Evolutionary conservation across 2,888 invertebrate species (phyloP).

Genomic region (Chaetoderma sp.): DNA sequence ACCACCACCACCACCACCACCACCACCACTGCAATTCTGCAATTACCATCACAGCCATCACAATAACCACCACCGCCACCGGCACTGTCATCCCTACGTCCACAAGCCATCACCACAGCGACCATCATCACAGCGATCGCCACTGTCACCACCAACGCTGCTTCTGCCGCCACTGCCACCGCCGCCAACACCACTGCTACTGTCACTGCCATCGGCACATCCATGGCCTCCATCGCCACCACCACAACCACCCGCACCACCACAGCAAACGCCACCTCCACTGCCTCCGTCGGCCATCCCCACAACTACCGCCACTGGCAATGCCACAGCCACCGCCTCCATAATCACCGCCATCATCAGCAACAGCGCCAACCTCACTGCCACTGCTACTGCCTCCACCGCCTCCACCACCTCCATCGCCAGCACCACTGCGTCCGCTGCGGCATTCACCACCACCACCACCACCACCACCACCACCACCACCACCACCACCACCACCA

Average conservation of each 20-base stretch:
- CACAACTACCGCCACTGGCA: neutral
- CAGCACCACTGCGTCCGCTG: neutral
- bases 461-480: too few species aligned
- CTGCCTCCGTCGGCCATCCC: neutral
- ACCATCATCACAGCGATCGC: neutral
- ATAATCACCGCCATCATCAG: neutral
- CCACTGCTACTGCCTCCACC: neutral
- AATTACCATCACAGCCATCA: too few species aligned
- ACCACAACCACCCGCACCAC: neutral
- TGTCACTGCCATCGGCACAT: neutral
- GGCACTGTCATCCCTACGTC: too few species aligned
- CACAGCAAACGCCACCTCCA: too few species aligned
- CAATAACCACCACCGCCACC: too few species aligned
- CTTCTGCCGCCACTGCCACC: neutral
- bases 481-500: too few species aligned
- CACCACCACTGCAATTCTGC: too few species aligned
- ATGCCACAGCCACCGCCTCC: neutral
- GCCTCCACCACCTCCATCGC: neutral
- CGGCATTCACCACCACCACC: neutral
- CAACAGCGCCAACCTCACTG: neutral
- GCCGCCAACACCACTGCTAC: neutral
- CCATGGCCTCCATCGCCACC: neutral
- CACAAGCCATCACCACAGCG: neutral
- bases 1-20: too few species aligned
- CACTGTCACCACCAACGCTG: neutral